Evolutionary conservation across 1,140 invertebrate species (phyloP).

Genomic region (Meloidogyne floridensis): DNA sequence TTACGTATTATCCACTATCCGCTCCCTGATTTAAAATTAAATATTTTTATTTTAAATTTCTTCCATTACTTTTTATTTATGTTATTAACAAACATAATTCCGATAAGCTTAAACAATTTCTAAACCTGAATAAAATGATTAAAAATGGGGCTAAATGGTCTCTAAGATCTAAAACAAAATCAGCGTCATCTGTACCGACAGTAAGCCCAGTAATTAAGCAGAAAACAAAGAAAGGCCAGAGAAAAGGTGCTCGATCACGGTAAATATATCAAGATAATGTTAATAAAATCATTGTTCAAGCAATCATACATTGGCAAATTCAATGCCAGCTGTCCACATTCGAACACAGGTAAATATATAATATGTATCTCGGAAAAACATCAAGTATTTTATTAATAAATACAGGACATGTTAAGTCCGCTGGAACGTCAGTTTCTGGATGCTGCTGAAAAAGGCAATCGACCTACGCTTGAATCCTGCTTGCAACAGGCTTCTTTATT

Average conservation of each 20-base stretch:
- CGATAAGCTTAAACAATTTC: too few species aligned
- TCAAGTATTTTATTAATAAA: not conserved
- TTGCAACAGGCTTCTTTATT: conserved; percentile 56
- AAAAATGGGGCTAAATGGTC: conserved; percentile 23
- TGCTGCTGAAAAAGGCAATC: conserved; percentile 71
- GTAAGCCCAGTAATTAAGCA: not conserved
- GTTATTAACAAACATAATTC: too few species aligned
- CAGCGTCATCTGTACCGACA: not conserved
- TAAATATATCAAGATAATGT: not conserved
- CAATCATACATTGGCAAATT: conserved; percentile 37
- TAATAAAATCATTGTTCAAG: not conserved
- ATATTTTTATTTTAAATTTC: too few species aligned
- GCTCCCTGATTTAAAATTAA: too few species aligned
- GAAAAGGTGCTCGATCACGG: conserved; percentile 15
- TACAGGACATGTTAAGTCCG: conserved; percentile 36
- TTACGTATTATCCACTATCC: too few species aligned
- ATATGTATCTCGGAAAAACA: not conserved
- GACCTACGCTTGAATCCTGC: conserved; percentile 69
- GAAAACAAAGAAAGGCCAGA: not conserved
- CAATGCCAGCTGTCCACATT: conserved; percentile 37
- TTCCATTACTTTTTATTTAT: too few species aligned
- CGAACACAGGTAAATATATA: conserved; percentile 21
- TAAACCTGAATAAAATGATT: too few species aligned
- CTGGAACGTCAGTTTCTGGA: conserved; percentile 68
- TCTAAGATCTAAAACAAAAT: not conserved